Conservation (phyloP, 2,797 vertebrate genomes). For the Enteromius fasciolatus region DNA sequence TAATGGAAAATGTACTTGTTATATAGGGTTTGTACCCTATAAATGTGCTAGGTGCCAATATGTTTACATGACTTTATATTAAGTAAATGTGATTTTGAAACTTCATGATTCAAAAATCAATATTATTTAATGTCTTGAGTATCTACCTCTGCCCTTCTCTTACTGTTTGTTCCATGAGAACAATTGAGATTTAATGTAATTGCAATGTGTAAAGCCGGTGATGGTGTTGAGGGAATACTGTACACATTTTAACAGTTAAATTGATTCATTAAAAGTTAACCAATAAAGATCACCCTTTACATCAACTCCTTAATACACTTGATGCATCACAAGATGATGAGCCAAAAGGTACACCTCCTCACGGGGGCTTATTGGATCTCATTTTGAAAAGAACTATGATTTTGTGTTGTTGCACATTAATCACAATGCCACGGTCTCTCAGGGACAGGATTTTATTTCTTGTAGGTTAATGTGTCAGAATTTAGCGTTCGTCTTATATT, state of each 20-base stretch:
- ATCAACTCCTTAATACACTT: slow-evolving; percentile 31
- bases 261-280: slow-evolving; percentile 23
- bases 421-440: slow-evolving; percentile 22
- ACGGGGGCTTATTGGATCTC: slow-evolving; percentile 26
- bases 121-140: slow-evolving; percentile 25
- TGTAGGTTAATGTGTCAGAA: slow-evolving; percentile 17
- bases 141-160: slow-evolving; percentile 26
- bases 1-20: slow-evolving; percentile 20
- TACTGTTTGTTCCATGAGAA: slow-evolving; percentile 12
- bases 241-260: slow-evolving; percentile 12
- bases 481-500: slow-evolving; percentile 4
- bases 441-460: slow-evolving; percentile 28
- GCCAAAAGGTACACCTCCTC: neutral
- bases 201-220: slow-evolving; percentile 10
- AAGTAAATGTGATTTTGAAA: neutral
- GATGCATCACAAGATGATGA: slow-evolving; percentile 24
- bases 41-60: slow-evolving; percentile 9
- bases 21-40: neutral
- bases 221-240: neutral
- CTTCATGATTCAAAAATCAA: neutral
- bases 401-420: slow-evolving; percentile 43
- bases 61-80: slow-evolving; percentile 18
- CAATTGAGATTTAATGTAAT: slow-evolving; percentile 11
- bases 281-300: slow-evolving; percentile 40
- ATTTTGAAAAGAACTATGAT: slow-evolving; percentile 30